phyloP scores from a whole-genome alignment of 2,113 vertebrate genomes.

The Hymenochirus boettgeri region DNA sequence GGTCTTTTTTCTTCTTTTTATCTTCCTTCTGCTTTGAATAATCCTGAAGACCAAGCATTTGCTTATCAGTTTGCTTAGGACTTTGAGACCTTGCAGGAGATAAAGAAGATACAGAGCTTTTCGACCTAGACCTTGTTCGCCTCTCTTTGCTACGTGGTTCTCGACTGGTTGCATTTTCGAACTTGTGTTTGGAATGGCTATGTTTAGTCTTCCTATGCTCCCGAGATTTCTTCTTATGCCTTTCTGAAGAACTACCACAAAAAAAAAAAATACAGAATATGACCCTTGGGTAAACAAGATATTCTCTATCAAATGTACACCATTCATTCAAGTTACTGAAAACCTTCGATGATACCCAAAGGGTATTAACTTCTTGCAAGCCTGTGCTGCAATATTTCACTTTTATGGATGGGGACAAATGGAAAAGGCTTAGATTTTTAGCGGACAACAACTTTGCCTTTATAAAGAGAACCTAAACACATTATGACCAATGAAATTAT shows the following conservation, averaged over 20 bases:
- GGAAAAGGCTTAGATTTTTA: no score
- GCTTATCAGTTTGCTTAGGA: constrained; percentile 47
- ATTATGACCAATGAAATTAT: no score
- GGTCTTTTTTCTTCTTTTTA: constrained; percentile 69
- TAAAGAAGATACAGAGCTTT: constrained; percentile 65
- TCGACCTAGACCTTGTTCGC: constrained; percentile 49
- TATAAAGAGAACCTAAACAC: no score
- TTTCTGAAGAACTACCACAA: constrained; percentile 47
- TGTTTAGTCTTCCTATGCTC: constrained; percentile 44
- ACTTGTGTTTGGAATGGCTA: constrained; percentile 35
- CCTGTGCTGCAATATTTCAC: no score
- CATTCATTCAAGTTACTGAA: no score
- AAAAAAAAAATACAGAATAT: background rate
- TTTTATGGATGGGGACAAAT: no score
- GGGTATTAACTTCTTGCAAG: no score
- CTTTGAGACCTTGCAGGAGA: constrained; percentile 31
- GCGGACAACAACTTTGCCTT: no score
- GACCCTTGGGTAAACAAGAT: no score
- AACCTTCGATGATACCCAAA: no score
- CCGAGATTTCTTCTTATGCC: constrained; percentile 46
- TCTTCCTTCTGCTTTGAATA: constrained; percentile 60
- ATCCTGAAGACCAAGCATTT: constrained; percentile 61
- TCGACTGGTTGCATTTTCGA: constrained; percentile 8
- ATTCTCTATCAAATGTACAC: no score
- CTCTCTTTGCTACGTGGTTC: constrained; percentile 29